Evolutionary conservation across 2,113 vertebrate species (phyloP).

Genomic region (Ammodramus savannarum): DNA sequence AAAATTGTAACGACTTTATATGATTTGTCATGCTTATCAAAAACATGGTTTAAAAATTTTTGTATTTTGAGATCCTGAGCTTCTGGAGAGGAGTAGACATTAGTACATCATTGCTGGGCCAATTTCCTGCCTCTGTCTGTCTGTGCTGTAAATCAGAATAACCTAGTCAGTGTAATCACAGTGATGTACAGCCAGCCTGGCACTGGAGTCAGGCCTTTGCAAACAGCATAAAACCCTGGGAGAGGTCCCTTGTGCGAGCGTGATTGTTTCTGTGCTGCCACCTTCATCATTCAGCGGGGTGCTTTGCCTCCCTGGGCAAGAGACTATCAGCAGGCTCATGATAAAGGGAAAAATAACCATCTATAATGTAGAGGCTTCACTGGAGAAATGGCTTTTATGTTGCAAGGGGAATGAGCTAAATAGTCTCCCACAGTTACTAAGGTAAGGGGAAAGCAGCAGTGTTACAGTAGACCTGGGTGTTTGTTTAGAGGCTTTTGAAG

Average conservation of each 20-base stretch:
- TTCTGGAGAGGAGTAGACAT: not conserved
- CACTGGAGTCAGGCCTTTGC: not conserved
- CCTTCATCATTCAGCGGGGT: not conserved
- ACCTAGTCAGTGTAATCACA: not conserved
- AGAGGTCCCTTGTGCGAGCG: not conserved
- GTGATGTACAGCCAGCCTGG: not conserved
- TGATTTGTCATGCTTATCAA: slow-evolving; percentile 46
- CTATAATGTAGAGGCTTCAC: not conserved
- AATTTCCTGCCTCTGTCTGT: not conserved
- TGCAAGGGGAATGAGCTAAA: slow-evolving; percentile 7
- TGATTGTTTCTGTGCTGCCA: not conserved
- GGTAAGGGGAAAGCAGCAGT: not conserved
- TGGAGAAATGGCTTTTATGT: slow-evolving; percentile 22
- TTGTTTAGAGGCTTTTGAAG: not conserved
- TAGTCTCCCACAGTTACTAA: not conserved
- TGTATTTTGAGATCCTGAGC: not conserved
- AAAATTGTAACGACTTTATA: slow-evolving; percentile 5
- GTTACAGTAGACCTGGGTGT: not conserved
- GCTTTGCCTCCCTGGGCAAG: not conserved
- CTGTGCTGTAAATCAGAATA: not conserved
- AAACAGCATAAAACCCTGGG: not conserved
- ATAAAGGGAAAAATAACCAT: slow-evolving; percentile 18
- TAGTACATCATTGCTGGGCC: not conserved
- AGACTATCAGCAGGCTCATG: not conserved
- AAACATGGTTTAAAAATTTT: slow-evolving; percentile 38